Percentiles rank a stretch among this genome's conserved stretches.
Evolutionary conservation across 1,140 invertebrate species (phyloP).

Genomic region (Drosophila quadrilineata): DNA sequence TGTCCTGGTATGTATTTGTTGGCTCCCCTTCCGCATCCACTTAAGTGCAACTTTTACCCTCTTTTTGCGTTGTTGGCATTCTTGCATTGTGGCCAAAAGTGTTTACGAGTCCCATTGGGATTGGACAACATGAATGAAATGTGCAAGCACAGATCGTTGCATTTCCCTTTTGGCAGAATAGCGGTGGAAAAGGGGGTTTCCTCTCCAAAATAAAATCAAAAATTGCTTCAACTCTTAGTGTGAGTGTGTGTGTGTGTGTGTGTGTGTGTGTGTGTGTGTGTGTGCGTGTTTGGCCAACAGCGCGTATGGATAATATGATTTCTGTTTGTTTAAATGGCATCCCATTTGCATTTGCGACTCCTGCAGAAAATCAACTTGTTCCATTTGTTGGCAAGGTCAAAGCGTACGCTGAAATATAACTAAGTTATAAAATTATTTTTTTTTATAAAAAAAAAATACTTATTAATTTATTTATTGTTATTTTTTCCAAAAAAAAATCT

Average conservation of each 20-base stretch:
- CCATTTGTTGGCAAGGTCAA: conserved; percentile 38
- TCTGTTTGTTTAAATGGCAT: conserved; percentile 61
- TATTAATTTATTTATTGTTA: no score
- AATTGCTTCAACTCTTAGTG: conserved; percentile 54
- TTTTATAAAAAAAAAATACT: no score
- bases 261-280: conserved; percentile 12
- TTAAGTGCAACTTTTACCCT: conserved; percentile 39
- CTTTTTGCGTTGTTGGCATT: conserved; percentile 7
- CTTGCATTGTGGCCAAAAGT: conserved; percentile 48
- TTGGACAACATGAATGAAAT: conserved; percentile 64
- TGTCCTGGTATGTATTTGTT: no score
- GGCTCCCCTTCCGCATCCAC: conserved; percentile 2
- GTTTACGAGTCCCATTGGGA: conserved; percentile 70
- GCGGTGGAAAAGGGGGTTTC: no score
- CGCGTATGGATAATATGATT: conserved; percentile 64
- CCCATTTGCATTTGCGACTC: conserved; percentile 37
- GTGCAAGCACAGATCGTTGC: conserved; percentile 69
- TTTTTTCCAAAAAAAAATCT: no score
- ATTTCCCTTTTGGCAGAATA: conserved; percentile 20
- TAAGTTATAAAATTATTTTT: no score
- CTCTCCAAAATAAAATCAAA: conserved; percentile 60
- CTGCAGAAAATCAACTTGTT: conserved; percentile 36
- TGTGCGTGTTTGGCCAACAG: conserved; percentile 14
- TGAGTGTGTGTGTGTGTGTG: conserved; percentile 10
- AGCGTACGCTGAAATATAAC: neutral